Percentiles rank a stretch among this genome's conserved stretches.
phyloP scores from a whole-genome alignment of 1,140 invertebrate genomes.

The Chironomus striatipennis region DNA sequence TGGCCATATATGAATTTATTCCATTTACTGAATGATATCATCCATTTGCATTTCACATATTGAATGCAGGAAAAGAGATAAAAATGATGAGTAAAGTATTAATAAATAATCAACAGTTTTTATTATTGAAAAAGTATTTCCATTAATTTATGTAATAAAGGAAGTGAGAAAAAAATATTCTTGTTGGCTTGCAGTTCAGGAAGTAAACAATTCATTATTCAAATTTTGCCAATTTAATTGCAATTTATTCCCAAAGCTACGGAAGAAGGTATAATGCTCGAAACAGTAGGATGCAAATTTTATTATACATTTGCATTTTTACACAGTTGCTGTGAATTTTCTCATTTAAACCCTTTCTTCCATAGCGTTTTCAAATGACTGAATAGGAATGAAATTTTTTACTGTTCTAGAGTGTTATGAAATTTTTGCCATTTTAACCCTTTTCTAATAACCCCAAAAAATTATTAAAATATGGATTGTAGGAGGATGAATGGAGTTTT shows the following conservation, averaged over 20 bases:
- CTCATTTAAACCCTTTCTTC: background rate
- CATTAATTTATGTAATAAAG: constrained; percentile 5
- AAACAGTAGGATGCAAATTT: background rate
- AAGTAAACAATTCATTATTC: constrained; percentile 1
- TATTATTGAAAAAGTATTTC: no score
- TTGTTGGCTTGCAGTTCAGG: background rate
- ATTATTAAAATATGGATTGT: no score
- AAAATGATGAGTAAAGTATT: no score
- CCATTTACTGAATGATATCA: no score
- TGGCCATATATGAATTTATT: no score
- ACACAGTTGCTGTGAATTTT: background rate
- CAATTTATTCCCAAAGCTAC: background rate
- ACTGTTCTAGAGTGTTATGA: background rate
- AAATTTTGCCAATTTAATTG: background rate
- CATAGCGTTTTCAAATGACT: background rate
- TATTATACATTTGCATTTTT: background rate
- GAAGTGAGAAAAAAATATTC: background rate
- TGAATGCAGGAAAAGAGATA: no score
- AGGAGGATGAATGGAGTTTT: no score
- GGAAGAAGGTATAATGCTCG: background rate
- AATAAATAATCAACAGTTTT: no score
- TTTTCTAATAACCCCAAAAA: no score
- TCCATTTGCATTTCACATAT: no score
- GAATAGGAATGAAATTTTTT: background rate
- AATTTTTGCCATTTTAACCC: no score